These are phyloP conservation scores for Cheilinus undulatus DNA, from an alignment of 2,113 vertebrate genomes.

Conservation along the genomic window DNA sequence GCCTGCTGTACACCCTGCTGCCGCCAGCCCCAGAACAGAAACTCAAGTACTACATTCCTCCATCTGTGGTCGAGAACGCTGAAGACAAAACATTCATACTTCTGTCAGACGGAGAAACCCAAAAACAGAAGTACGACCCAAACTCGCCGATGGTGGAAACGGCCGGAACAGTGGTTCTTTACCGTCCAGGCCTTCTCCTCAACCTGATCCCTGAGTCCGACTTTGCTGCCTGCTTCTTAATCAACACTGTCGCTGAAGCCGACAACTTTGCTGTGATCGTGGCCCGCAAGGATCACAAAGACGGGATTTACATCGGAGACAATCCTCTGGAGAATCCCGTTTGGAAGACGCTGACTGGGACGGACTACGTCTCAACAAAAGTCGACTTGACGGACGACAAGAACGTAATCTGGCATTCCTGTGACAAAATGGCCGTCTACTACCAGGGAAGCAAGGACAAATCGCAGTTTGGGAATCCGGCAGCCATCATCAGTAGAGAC, in stretches of 20 bases:
- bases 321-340: fast-evolving
- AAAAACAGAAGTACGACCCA: fast-evolving
- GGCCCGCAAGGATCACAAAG: background rate
- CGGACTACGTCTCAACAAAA: background rate
- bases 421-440: constrained; percentile 74
- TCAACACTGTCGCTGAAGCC: fast-evolving
- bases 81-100: background rate
- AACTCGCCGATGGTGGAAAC: fast-evolving
- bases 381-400: fast-evolving
- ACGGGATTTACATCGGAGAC: background rate
- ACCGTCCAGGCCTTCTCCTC: constrained; percentile 56
- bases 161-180: constrained; percentile 2
- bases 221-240: constrained; percentile 67
- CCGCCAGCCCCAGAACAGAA: fast-evolving
- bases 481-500: constrained; percentile 52
- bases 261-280: constrained; percentile 39
- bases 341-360: constrained; percentile 44
- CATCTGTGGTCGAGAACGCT: fast-evolving
- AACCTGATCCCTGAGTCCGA: constrained; percentile 56
- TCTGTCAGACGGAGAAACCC: background rate
- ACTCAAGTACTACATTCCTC: constrained; percentile 58
- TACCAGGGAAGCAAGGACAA: fast-evolving
- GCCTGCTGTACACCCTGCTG: constrained; percentile 60
- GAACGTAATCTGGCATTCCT: constrained; percentile 71
- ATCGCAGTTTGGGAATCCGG: constrained; percentile 57